phyloP scores from a whole-genome alignment of 2,888 invertebrate species.

The Zygothrica quintamaculata region DNA sequence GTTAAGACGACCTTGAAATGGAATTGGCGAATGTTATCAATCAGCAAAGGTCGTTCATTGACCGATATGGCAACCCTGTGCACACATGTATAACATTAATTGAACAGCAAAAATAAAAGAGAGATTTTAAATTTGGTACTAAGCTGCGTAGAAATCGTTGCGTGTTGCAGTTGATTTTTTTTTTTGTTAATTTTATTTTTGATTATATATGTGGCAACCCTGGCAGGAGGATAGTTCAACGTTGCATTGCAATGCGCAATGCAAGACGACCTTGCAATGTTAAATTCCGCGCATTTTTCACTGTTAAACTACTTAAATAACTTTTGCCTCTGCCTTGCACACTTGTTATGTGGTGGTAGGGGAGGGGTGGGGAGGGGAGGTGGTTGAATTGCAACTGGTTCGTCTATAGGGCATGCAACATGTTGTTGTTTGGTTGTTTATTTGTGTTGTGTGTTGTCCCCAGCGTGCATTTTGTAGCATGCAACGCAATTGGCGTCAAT shows the following conservation, averaged over 20 bases:
- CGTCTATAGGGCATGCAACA: slow-evolving; percentile 21
- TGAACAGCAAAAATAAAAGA: slow-evolving; percentile 59
- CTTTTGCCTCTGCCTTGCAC: slow-evolving; percentile 57
- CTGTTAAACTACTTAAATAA: slow-evolving; percentile 69
- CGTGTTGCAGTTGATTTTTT: too few species aligned
- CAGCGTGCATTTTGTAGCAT: slow-evolving; percentile 61
- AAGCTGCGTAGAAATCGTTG: too few species aligned
- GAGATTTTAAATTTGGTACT: too few species aligned
- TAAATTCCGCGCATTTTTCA: slow-evolving; percentile 81
- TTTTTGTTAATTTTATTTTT: too few species aligned
- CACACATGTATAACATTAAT: slow-evolving; percentile 68
- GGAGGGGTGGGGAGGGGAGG: too few species aligned
- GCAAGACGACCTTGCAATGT: slow-evolving; percentile 76
- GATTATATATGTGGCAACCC: slow-evolving; percentile 2
- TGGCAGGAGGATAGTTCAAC: slow-evolving; percentile 9
- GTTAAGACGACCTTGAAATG: slow-evolving; percentile 27
- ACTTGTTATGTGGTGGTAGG: slow-evolving; percentile 67
- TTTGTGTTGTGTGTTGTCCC: slow-evolving; percentile 36
- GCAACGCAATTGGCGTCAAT: slow-evolving; percentile 66
- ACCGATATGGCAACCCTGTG: slow-evolving; percentile 22
- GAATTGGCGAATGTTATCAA: slow-evolving; percentile 40
- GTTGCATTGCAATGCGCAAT: too few species aligned
- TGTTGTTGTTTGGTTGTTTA: slow-evolving; percentile 9
- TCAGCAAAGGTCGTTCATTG: slow-evolving; percentile 53
- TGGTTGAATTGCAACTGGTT: slow-evolving; percentile 54